A percentile compares a stretch with the other conserved stretches of the same genome.
Conservation (phyloP, 2,888 invertebrate species). For the Ophioninae sp. region DNA sequence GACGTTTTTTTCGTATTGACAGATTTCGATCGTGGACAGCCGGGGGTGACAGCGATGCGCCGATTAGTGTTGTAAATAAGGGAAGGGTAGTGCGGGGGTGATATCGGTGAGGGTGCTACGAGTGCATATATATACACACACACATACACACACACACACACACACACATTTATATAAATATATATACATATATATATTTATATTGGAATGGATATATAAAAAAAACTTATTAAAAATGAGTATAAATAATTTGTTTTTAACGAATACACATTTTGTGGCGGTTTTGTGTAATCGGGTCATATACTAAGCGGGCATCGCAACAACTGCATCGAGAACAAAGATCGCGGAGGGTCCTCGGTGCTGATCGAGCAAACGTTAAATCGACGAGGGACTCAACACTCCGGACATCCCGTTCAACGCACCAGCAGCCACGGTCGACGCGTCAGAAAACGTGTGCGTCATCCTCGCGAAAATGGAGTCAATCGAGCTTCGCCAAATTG, state of each 20-base stretch:
- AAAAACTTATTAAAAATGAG: background rate
- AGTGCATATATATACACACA: conserved; percentile 28
- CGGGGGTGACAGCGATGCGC: conserved; percentile 54
- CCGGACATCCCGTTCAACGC: conserved; percentile 14
- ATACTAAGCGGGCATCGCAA: conserved; percentile 24
- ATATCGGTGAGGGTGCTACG: conserved; percentile 38
- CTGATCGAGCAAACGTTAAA: conserved; percentile 43
- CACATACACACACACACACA: conserved; percentile 9
- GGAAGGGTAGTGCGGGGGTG: conserved; percentile 41
- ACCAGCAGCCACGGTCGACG: conserved; percentile 5
- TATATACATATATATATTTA: conserved; percentile 15
- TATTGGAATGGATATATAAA: background rate
- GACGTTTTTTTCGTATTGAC: conserved; percentile 41
- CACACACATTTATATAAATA: conserved; percentile 20
- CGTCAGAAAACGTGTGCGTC: background rate
- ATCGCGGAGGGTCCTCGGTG: conserved; percentile 14
- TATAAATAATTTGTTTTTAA: conserved; percentile 15
- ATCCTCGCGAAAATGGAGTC: conserved; percentile 71
- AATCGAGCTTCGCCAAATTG: conserved; percentile 70
- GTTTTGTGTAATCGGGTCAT: background rate
- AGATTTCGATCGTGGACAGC: conserved; percentile 58
- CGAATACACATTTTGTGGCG: background rate
- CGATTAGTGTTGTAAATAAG: conserved; percentile 56
- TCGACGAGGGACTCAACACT: conserved; percentile 1
- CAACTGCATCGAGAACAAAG: conserved; percentile 25